Evolutionary conservation across 2,113 vertebrate species (phyloP), one percentile per base, ranked within the genome.

Genomic region (Larimichthys crocea): DNA sequence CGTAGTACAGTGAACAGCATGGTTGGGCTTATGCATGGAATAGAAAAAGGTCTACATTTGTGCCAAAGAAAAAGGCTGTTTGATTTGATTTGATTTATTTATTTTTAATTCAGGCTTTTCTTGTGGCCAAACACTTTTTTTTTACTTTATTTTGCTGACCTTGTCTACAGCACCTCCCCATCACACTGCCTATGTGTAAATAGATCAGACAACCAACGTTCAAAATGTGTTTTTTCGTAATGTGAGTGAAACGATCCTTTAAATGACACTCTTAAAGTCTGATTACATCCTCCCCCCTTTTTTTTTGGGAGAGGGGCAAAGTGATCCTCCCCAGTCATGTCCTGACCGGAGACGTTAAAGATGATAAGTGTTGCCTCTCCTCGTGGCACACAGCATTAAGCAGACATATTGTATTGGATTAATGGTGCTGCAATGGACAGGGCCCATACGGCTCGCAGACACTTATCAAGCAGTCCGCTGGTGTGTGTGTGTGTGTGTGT

Each of bases 341-440:
- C 90, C 90, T 77, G 74, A 82, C 72, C 71, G 66, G 76, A 85
- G 84, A 86, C 76, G 31, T 91, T 91, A 91, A 90, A 92, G 87
- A 93, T 93, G 88, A 94, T 86, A 81, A 92, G 93, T 89, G 85
- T 83, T 57, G 80, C 88, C 79, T 86, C 68, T 92, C 80, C 69
- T 88, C 79, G 56, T 60, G 79, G 90, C 77, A 86, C 83, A 88
- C 87, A 76, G 85, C 90, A 92, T 94, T 92, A 93, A 92, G 87
- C 86, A 91, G 92, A 92, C 91, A 91, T 91, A 92, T 93, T 94
- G 90, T 83, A 56, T 85, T 86, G 92, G 89, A 94, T 95, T 93
- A 91, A 94, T 92, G 91, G 86, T 76, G 87, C 82, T 76, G 89
- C 89, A 79, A 91, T 91, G 80, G 86, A 93, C 91, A 91, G 85